Base-by-base conservation (phyloP, 2,113 vertebrate genomes). In the Mungos mungo region DNA sequence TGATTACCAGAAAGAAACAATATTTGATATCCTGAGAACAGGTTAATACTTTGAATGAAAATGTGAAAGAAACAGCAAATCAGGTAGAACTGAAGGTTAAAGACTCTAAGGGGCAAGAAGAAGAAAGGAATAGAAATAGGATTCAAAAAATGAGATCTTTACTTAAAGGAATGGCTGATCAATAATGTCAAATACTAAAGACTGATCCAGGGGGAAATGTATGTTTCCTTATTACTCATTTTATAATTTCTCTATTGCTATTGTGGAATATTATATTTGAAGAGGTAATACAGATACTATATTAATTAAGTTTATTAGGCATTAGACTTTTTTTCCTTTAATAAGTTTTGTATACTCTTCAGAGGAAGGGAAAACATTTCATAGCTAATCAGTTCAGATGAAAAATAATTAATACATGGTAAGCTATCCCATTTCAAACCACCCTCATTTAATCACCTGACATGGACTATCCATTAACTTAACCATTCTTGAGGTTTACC, bases 311-410 rank as follows among this genome's bases (percentile, higher is more conserved):
- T 66, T 93, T 92, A 74, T 50, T 95, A 84, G 50, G 9, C 11
- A 52, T 92, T 94, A 57, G 68, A 14, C 57, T 97, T 80, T 96
- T 89, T 7, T 98, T 41, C 47, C 95, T 96, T 93, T 96, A 93
- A 87, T 92, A 69, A 80, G 87, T 92, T 92, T 3, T 91, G 1
- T 87, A 5, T 91, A 35, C 13, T 94, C 72, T 66, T 92, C 16
- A 33, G 23, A 33, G 63, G 23, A 83, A 86, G 83, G 38, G 12
- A 96, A 96, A 96, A 93, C 8, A 91, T 96, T 97, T 41, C 74
- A 93, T 47, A 96, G 15, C 41, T 84, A 92, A 96, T 96, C 27
- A 95, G 14, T 63, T 95, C 74, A 89, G 27, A 76, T 87, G 52
- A 95, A 96, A 87, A 92, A 69, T 71, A 93, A 76, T 93, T 94